Conservation (phyloP, 1,140 invertebrate species). For the Tetragonula clypearis region DNA sequence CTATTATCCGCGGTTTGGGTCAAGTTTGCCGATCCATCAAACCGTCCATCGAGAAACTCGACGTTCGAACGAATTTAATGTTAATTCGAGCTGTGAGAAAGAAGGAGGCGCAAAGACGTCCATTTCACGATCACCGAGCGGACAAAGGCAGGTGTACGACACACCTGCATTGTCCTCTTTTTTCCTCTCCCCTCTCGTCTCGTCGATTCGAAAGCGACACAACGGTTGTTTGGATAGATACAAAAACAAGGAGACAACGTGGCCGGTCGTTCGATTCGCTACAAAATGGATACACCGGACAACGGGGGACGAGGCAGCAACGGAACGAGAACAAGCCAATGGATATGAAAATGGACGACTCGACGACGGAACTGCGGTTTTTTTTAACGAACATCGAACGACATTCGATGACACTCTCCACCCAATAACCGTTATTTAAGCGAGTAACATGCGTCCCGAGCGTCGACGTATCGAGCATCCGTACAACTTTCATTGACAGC, state of each 20-base stretch:
- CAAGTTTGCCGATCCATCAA: not conserved
- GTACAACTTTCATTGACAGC: not conserved
- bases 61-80: not conserved
- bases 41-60: not conserved
- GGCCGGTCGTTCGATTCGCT: conserved; percentile 22
- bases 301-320: too few species aligned
- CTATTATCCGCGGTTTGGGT: not conserved
- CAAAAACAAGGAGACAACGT: conserved; percentile 36
- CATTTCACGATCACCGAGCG: conserved; percentile 15
- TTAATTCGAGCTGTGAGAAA: conserved; percentile 22
- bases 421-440: conserved; percentile 53
- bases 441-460: not conserved
- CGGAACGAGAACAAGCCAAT: too few species aligned
- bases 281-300: conserved; percentile 20
- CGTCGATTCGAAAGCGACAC: conserved; percentile 13
- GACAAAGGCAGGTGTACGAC: not conserved
- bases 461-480: not conserved
- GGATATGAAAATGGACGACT: conserved; percentile 25
- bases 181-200: too few species aligned
- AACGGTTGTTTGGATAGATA: conserved; percentile 24
- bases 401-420: conserved; percentile 15
- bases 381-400: conserved; percentile 37
- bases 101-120: conserved; percentile 4
- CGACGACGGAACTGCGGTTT: conserved; percentile 36
- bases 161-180: not conserved